Evolutionary conservation across 2,888 invertebrate genomes (phyloP).

Genomic region (Heteromurus nitidus): DNA sequence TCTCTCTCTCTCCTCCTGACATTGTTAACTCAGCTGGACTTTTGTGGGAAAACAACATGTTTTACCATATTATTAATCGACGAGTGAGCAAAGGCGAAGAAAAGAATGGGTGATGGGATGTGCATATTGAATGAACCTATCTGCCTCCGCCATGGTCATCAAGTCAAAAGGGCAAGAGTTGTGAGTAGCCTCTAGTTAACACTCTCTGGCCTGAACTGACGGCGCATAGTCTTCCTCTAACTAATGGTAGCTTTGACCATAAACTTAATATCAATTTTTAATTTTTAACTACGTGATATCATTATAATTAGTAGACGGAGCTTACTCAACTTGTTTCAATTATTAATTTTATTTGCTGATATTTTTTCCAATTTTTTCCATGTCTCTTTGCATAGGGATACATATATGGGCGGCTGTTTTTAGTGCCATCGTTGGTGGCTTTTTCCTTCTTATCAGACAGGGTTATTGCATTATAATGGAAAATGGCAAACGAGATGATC

Average conservation of each 20-base stretch:
- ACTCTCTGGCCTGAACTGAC: not conserved
- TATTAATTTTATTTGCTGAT: too few species aligned
- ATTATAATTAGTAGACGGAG: constrained; percentile 28
- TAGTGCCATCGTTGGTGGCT: constrained; percentile 51
- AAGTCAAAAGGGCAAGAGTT: not conserved
- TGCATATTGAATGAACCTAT: constrained; percentile 40
- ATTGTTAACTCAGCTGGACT: constrained; percentile 56
- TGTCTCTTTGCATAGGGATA: too few species aligned
- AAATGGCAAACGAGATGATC: constrained; percentile 48
- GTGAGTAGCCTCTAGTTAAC: not conserved
- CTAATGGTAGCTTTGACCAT: not conserved
- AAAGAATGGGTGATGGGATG: constrained; percentile 10
- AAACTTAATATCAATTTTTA: constrained; percentile 18
- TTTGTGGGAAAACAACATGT: constrained; percentile 57
- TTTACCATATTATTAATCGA: constrained; percentile 38
- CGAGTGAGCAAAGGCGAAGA: constrained; percentile 19
- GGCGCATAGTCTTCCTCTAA: not conserved
- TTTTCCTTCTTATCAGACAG: not conserved
- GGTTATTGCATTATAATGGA: constrained; percentile 33
- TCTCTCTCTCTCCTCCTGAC: constrained; percentile 37
- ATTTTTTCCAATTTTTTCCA: too few species aligned
- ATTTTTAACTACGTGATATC: constrained; percentile 20
- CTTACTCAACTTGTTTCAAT: constrained; percentile 15
- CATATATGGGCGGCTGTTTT: too few species aligned
- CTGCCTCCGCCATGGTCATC: not conserved